Evolutionary conservation across 2,797 vertebrate species (phyloP), one percentile per base, ranked within the genome.

Genomic region (Neosalanx taihuensis): DNA sequence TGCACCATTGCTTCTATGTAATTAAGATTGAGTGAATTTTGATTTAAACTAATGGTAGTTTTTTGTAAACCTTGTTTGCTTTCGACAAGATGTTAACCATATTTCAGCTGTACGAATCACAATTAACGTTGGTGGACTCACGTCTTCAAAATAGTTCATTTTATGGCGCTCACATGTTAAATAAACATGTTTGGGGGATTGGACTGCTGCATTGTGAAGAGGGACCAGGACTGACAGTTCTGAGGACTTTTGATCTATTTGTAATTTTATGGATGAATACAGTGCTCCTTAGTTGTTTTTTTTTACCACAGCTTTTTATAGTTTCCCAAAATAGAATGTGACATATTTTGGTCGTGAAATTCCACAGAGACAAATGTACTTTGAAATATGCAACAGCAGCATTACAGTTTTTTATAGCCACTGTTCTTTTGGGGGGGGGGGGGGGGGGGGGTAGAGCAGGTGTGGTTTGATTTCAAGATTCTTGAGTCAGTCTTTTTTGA

Each of bases 341-440:
- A 89, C 90, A 87, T 84, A 82, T 84, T 87, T 84, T 91, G 76
- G 85, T 86, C 86, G 83, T 78, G 63, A 78, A 83, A 89, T 86
- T 86, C 88, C 87, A 90, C 86, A 85, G 82, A 85, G 85, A 85
- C 83, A 89, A 89, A 90, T 87, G 74, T 86, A 88, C 86, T 88
- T 83, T 89, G 85, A 90, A 88, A 89, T 85, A 80, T 85, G 79
- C 81, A 77, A 75, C 82, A 81, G 72, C 82, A 64, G 29, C 80
- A 82, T 77, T 58, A 72, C 73, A 75, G 77, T 76, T 89, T 87
- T 90, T 84, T 90, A 79, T 87, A 85, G 75, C 78, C 69, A 75
- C 81, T 87, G 83, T 74, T 79, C 69, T 75, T 83, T 82, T 79
- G 72, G 80, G 71, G 73, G 49, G 23, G 23, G 23, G 23, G 23